These are phyloP conservation scores for Caradrina kadenii DNA, from an alignment of 2,888 invertebrate genomes.

Conservation along the genomic window DNA sequence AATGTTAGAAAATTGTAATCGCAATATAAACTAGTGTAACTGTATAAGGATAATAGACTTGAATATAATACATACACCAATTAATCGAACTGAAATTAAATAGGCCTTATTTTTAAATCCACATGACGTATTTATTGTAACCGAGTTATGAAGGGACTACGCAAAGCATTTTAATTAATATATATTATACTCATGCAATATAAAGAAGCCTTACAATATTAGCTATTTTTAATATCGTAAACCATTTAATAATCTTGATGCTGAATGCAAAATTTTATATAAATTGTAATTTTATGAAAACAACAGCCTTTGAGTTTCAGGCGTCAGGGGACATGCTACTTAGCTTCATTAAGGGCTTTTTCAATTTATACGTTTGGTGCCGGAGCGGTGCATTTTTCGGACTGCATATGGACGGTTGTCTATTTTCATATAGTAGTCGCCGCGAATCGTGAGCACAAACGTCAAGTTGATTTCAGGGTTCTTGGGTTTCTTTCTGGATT, in stretches of 20 bases:
- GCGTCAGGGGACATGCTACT: neutral
- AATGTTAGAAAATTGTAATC: conserved; percentile 17
- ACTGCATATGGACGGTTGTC: too few species aligned
- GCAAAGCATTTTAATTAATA: conserved; percentile 36
- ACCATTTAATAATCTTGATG: conserved; percentile 39
- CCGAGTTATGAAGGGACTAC: conserved; percentile 24
- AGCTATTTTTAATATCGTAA: conserved; percentile 53
- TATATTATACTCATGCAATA: conserved; percentile 50
- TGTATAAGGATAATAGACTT: conserved; percentile 19
- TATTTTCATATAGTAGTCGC: too few species aligned
- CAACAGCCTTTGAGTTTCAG: neutral
- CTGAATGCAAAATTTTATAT: conserved; percentile 51
- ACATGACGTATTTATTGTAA: conserved; percentile 31
- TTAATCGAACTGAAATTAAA: conserved; percentile 27
- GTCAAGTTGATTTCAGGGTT: too few species aligned
- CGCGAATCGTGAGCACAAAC: too few species aligned
- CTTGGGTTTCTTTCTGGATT: too few species aligned
- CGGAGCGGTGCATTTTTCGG: too few species aligned
- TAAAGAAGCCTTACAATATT: conserved; percentile 46
- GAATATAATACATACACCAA: conserved; percentile 22
- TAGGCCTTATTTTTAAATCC: conserved; percentile 43
- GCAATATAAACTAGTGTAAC: conserved; percentile 10
- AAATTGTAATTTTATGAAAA: conserved; percentile 45
- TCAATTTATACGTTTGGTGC: too few species aligned
- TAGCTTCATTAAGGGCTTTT: too few species aligned